Evolutionary conservation across 1,140 invertebrate species (phyloP).

Genomic region (Aphelenchoides avenae): DNA sequence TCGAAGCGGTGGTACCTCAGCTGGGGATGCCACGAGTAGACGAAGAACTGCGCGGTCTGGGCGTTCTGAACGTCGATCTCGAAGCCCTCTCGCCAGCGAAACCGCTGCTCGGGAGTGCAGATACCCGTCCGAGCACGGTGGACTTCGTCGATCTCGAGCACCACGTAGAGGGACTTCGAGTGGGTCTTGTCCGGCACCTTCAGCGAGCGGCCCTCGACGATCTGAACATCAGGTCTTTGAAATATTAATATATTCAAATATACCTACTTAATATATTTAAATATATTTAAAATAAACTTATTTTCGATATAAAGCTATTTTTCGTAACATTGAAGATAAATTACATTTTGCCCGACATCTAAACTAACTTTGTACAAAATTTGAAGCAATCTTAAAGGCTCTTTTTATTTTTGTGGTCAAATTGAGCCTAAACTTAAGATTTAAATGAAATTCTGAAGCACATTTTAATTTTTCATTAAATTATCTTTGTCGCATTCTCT

Average conservation of each 20-base stretch:
- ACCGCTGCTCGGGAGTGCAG: conserved; percentile 78
- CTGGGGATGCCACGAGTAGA: conserved; percentile 73
- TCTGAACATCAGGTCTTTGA: too few relatives aligned
- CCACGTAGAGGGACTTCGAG: conserved; percentile 74
- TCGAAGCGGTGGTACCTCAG: conserved; percentile 56
- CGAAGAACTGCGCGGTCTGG: conserved; percentile 84
- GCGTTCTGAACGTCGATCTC: conserved; percentile 91
- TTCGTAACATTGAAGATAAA: too few relatives aligned
- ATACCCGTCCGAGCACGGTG: conserved; percentile 83
- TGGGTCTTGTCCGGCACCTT: conserved; percentile 53
- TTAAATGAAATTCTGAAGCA: neutral
- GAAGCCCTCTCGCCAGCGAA: conserved; percentile 98
- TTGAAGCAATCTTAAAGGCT: too few relatives aligned
- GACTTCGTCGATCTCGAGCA: conserved; percentile 88
- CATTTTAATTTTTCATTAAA: neutral
- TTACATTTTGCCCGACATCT: too few relatives aligned
- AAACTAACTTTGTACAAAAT: too few relatives aligned
- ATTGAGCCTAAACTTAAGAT: neutral
- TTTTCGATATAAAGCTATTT: neutral
- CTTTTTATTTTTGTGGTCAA: too few relatives aligned
- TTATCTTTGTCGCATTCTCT: neutral
- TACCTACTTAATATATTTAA: neutral
- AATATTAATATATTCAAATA: neutral
- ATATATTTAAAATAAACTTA: too few relatives aligned
- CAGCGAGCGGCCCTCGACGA: conserved; percentile 56